Evolutionary conservation across 2,888 invertebrate species (phyloP).

Genomic region (Agrotis ipsilon): DNA sequence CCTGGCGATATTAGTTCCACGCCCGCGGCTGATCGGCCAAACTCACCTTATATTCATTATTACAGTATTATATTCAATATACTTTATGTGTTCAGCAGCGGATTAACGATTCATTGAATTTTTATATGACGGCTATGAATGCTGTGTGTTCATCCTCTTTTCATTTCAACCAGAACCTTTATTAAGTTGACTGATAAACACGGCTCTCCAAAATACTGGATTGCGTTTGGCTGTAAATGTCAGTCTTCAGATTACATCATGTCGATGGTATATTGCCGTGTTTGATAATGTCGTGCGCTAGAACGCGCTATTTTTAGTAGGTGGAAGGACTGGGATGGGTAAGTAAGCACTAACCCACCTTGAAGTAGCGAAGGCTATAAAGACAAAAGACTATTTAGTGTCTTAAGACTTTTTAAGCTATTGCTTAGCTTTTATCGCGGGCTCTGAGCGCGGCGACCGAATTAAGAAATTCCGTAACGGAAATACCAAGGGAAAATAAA

Average conservation of each 20-base stretch:
- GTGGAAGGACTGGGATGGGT: neutral
- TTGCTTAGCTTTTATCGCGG: too few species aligned
- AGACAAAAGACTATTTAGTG: too few species aligned
- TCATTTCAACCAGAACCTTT: conserved; percentile 30
- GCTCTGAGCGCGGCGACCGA: too few species aligned
- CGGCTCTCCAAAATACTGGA: conserved; percentile 18
- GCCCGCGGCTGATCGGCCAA: conserved; percentile 62
- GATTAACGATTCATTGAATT: conserved; percentile 60
- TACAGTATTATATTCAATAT: conserved; percentile 67
- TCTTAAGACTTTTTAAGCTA: too few species aligned
- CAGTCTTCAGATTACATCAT: too few species aligned
- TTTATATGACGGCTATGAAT: conserved; percentile 56
- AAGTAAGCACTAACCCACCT: too few species aligned
- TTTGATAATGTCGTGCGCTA: too few species aligned
- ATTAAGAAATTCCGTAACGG: too few species aligned
- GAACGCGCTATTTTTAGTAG: neutral
- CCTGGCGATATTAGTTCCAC: conserved; percentile 68
- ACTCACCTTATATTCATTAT: conserved; percentile 67
- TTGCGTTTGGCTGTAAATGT: neutral
- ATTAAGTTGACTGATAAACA: conserved; percentile 38
- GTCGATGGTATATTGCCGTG: too few species aligned
- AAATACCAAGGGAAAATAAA: too few species aligned
- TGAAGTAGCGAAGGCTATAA: too few species aligned
- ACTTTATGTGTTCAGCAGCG: conserved; percentile 57
- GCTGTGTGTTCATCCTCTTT: conserved; percentile 21